phyloP scores from a whole-genome alignment of 2,797 vertebrate species.

The Gymnothorax reevesii region DNA sequence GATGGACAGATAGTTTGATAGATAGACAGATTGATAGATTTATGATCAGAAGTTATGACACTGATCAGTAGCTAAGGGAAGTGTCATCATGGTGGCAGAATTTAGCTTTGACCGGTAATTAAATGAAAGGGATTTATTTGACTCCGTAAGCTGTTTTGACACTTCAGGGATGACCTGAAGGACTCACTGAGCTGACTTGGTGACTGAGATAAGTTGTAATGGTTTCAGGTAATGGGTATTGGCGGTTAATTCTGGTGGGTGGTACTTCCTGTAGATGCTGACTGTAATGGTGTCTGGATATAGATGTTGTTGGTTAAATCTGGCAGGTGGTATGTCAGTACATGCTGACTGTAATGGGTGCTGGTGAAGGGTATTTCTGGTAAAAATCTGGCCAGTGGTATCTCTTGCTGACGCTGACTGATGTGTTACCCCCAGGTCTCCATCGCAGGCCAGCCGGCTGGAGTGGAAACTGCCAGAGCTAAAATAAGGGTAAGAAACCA shows the following conservation, averaged over 20 bases:
- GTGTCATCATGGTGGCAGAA: neutral
- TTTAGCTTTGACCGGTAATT: neutral
- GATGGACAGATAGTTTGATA: no score
- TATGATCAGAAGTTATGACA: neutral
- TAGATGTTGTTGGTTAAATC: neutral
- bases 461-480: slow-evolving; percentile 93
- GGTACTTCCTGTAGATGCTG: neutral
- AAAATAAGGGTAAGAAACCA: slow-evolving; percentile 79
- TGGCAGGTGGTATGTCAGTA: neutral
- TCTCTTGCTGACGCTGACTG: neutral
- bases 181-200: neutral
- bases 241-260: neutral
- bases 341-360: neutral
- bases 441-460: slow-evolving; percentile 94
- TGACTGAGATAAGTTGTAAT: neutral
- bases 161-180: neutral
- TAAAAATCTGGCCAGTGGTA: neutral
- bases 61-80: neutral
- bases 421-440: slow-evolving; percentile 79
- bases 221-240: neutral
- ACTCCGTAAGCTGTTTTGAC: neutral
- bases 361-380: neutral
- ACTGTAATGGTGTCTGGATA: neutral
- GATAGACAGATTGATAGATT: no score
- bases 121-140: neutral